phyloP scores from a whole-genome alignment of 23 tunicate genomes.

The Pegea sp. region DNA sequence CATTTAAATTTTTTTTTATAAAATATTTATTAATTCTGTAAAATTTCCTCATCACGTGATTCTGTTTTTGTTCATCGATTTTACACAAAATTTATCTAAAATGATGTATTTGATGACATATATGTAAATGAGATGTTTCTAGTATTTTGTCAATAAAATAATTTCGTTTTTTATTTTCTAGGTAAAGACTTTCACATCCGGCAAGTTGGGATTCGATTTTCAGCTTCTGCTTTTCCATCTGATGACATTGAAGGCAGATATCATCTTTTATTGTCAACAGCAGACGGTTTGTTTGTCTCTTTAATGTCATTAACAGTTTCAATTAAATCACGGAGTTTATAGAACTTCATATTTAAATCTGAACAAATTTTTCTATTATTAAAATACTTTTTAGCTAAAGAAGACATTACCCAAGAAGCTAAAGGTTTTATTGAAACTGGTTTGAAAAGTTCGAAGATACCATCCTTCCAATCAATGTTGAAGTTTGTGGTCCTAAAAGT shows the following conservation, averaged over 20 bases:
- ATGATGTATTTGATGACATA: too few species aligned
- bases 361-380: not conserved
- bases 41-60: too few species aligned
- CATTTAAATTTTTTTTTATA: too few species aligned
- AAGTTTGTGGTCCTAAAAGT: slow-evolving; percentile 23
- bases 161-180: too few species aligned
- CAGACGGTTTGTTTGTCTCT: slow-evolving; percentile 22
- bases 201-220: slow-evolving; percentile 34
- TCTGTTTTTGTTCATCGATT: too few species aligned
- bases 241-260: slow-evolving; percentile 39
- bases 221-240: slow-evolving; percentile 23
- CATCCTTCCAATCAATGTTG: slow-evolving; percentile 29
- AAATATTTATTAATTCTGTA: too few species aligned
- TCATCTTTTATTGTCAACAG: slow-evolving; percentile 31
- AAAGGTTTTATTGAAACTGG: slow-evolving; percentile 8
- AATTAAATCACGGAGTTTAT: too few species aligned
- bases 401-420: slow-evolving; percentile 36
- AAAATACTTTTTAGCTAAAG: slow-evolving; percentile 10
- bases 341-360: not conserved
- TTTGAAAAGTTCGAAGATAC: slow-evolving; percentile 8
- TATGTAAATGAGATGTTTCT: too few species aligned
- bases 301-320: too few species aligned
- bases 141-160: too few species aligned
- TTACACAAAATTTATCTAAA: too few species aligned
- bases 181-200: slow-evolving; percentile 23